Evolutionary conservation across 2,888 invertebrate genomes (phyloP).

Genomic region (Bombyx huttoni): DNA sequence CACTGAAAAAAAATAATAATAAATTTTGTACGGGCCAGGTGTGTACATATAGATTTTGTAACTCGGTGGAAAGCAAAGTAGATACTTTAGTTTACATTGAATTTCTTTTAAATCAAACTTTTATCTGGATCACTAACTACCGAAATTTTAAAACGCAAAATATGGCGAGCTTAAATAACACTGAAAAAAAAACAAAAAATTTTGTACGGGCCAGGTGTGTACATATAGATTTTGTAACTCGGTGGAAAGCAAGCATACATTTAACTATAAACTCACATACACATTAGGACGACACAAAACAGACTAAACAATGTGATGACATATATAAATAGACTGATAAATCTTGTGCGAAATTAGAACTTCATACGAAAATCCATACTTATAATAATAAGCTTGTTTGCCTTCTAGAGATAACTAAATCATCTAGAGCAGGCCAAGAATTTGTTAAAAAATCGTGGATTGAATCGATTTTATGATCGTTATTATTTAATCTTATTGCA

Average conservation of each 20-base stretch:
- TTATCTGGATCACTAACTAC: slow-evolving; percentile 21
- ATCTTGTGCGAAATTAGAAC: not conserved
- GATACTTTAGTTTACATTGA: too few relatives aligned
- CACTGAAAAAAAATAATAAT: slow-evolving; percentile 36
- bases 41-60: slow-evolving; percentile 30
- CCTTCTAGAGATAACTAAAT: too few relatives aligned
- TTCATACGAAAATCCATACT: not conserved
- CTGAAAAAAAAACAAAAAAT: slow-evolving; percentile 34
- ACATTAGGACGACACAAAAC: slow-evolving; percentile 59
- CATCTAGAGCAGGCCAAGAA: too few relatives aligned
- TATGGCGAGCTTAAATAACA: slow-evolving; percentile 16
- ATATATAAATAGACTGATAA: not conserved
- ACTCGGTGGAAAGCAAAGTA: slow-evolving; percentile 34
- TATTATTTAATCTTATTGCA: too few relatives aligned
- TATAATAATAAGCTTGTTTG: not conserved
- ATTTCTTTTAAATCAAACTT: too few relatives aligned
- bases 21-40: slow-evolving; percentile 40
- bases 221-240: slow-evolving; percentile 28
- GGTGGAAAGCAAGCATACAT: slow-evolving; percentile 40
- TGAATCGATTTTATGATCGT: too few relatives aligned
- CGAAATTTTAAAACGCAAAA: slow-evolving; percentile 25
- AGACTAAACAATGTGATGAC: slow-evolving; percentile 18
- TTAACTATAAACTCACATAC: slow-evolving; percentile 23
- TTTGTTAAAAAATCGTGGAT: too few relatives aligned
- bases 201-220: slow-evolving; percentile 41